A percentile compares a stretch with the other conserved stretches of the same genome.
These are phyloP conservation scores for Drosophila kepulauana DNA, from an alignment of 1,140 invertebrate species.

Conservation along the genomic window DNA sequence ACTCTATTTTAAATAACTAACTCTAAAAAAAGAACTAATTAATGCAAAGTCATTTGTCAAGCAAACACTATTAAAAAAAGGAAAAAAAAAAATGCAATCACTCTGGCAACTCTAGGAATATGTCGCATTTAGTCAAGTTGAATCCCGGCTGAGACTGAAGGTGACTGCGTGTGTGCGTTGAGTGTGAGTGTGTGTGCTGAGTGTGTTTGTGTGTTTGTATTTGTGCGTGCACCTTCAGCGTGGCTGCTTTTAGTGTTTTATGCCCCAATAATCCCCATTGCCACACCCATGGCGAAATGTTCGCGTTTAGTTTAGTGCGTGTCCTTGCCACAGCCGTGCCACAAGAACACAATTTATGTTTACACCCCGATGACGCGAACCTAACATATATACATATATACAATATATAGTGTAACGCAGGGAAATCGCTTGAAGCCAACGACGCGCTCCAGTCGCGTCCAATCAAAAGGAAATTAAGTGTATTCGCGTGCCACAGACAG, in stretches of 20 bases:
- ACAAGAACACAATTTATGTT: constrained; percentile 70
- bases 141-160: not conserved
- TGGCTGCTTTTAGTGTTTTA: constrained; percentile 3
- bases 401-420: constrained; percentile 46
- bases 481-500: constrained; percentile 66
- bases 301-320: constrained; percentile 38
- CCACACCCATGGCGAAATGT: not conserved
- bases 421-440: constrained; percentile 53
- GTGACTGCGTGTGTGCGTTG: not conserved
- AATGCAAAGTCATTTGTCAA: too few species aligned
- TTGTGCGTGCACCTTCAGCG: constrained; percentile 30
- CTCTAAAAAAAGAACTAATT: too few species aligned
- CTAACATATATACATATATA: constrained; percentile 1
- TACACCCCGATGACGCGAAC: constrained; percentile 42
- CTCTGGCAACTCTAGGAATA: not conserved
- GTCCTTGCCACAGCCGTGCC: constrained; percentile 54
- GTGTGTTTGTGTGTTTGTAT: not conserved
- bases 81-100: not conserved
- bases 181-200: not conserved
- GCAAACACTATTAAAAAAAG: not conserved
- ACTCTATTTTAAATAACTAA: too few species aligned
- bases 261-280: constrained; percentile 3
- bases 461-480: constrained; percentile 78
- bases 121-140: not conserved
- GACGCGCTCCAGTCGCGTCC: constrained; percentile 46